Evolutionary conservation across 1,140 invertebrate species (phyloP).

Genomic region (Samia ricini): DNA sequence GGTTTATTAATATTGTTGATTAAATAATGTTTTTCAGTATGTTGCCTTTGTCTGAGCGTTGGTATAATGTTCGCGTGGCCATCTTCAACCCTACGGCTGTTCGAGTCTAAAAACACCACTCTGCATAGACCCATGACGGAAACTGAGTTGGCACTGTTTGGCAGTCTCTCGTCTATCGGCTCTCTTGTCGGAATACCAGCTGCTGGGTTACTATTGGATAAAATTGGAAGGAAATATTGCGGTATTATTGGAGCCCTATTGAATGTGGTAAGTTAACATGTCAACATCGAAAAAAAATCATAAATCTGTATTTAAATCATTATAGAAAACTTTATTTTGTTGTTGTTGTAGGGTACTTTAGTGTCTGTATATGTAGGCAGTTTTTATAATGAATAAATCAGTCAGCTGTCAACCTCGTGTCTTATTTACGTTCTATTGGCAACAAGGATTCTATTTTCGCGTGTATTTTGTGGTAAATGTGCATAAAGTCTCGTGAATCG

Average conservation of each 20-base stretch:
- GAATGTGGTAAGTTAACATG: slow-evolving; percentile 36
- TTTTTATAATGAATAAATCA: too few relatives aligned
- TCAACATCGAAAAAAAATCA: too few relatives aligned
- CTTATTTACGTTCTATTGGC: too few relatives aligned
- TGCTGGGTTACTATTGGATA: slow-evolving; percentile 39
- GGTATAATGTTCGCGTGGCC: slow-evolving; percentile 53
- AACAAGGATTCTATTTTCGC: too few relatives aligned
- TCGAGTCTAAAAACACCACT: slow-evolving; percentile 46
- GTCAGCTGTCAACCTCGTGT: too few relatives aligned
- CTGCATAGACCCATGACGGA: slow-evolving; percentile 48
- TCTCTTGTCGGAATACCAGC: slow-evolving; percentile 41
- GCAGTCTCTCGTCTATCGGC: slow-evolving; percentile 47
- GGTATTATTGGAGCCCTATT: slow-evolving; percentile 28
- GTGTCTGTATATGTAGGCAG: too few relatives aligned
- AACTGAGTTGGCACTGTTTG: slow-evolving; percentile 42
- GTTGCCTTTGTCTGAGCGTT: slow-evolving; percentile 38
- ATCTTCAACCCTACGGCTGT: slow-evolving; percentile 44
- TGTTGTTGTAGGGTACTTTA: too few relatives aligned
- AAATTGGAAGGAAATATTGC: slow-evolving; percentile 48
- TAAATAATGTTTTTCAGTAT: slow-evolving; percentile 26
- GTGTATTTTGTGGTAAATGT: too few relatives aligned
- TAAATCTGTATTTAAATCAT: too few relatives aligned
- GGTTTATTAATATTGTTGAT: too few relatives aligned
- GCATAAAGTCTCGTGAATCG: too few relatives aligned
- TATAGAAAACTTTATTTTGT: too few relatives aligned